Evolutionary conservation across 2,797 vertebrate species (phyloP), one percentile per base, ranked within the genome.

Genomic region (Novumbra hubbsi): DNA sequence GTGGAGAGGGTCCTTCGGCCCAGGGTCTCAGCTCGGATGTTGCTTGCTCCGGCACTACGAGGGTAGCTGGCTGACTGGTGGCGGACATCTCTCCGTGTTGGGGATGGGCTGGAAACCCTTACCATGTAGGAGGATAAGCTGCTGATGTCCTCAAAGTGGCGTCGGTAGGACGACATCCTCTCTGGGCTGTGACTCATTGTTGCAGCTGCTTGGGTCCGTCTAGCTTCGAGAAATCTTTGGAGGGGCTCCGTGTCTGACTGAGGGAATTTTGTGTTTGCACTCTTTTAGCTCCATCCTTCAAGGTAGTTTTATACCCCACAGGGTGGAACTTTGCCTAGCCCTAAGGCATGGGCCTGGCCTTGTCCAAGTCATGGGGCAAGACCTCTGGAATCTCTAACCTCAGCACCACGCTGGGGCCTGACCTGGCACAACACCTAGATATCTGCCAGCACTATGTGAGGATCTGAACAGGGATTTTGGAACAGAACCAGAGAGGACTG

Each of bases 131-230:
- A 85, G 0, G 80, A 82, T 84, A 77, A 83, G 80, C 84, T 84
- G 81, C 83, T 85, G 79, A 80, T 85, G 74, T 91, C 91, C 87
- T 94, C 92, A 69, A 94, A 94, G 82, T 92, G 91, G 38, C 92
- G 90, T 63, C 92, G 85, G 74, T 93, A 93, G 55, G 94, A 94
- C 0, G 94, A 94, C 73, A 94, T 93, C 81, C 93, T 93, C 45
- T 92, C 93, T 0, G 86, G 91, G 84, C 93, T 94, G 85, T 70
- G 76, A 70, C 93, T 92, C 94, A 93, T 94, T 55, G 5, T 87
- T 81, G 72, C 17, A 21, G 68, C 28, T 28, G 32, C n/a, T 74
- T 75, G 73, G 32, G n/a, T 72, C 76, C 72, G 15, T 65, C 41
- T 65, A 14, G 73, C 49, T 78, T 68, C 78, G 74, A 75, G 16